Percentiles rank a stretch among this genome's conserved stretches.
Conservation (phyloP, 2,797 vertebrate species). For the Streptopelia turtur region DNA sequence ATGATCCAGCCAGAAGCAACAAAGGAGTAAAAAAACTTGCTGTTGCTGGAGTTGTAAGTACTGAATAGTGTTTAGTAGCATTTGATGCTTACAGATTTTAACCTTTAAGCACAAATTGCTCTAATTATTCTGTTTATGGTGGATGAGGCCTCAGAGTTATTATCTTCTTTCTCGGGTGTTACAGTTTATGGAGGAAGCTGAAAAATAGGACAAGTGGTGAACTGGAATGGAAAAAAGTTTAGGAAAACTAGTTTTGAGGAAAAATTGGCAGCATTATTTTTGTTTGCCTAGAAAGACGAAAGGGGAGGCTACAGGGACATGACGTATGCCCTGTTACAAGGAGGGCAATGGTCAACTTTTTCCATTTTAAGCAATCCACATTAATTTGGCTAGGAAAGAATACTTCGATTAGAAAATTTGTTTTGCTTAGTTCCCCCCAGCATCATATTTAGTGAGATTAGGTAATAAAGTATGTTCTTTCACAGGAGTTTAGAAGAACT, state of each 20-base stretch:
- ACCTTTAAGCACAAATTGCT: neutral
- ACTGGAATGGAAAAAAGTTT: neutral
- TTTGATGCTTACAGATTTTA: neutral
- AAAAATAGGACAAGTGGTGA: neutral
- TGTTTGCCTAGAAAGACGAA: neutral
- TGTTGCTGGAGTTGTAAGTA: neutral
- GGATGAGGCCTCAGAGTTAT: neutral
- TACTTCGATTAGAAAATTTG: neutral
- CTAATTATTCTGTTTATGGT: neutral
- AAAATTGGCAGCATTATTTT: neutral
- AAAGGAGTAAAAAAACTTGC: neutral
- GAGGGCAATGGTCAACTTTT: conserved; percentile 10
- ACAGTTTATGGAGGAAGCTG: neutral
- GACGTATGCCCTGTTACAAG: neutral
- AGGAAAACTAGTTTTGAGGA: neutral
- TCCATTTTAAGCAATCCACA: conserved; percentile 2
- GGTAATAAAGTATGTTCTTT: neutral
- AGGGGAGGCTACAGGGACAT: neutral
- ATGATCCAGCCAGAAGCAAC: neutral
- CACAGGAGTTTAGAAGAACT: neutral
- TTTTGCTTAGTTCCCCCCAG: neutral
- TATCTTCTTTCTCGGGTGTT: neutral
- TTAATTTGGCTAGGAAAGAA: conserved; percentile 16
- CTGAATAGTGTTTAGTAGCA: neutral
- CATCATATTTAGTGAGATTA: conserved; percentile 1